phyloP scores from a whole-genome alignment of 2,113 vertebrate genomes.

The Polyodon spathula region DNA sequence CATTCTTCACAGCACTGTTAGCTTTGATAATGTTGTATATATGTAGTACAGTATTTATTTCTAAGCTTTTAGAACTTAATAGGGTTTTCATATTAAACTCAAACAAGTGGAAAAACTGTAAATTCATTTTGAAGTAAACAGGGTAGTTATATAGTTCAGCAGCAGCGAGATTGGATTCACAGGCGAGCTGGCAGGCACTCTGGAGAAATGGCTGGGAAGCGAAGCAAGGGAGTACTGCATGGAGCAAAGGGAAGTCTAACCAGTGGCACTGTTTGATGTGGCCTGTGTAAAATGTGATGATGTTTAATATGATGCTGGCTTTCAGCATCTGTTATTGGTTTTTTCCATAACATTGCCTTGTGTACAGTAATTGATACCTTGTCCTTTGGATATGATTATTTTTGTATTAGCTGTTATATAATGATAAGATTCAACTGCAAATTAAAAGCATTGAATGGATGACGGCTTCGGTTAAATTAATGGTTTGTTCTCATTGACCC shows the following conservation, averaged over 20 bases:
- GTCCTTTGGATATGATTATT: no score
- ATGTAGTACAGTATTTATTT: no score
- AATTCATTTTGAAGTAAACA: constrained; percentile 14
- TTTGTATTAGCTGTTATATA: no score
- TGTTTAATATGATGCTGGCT: background rate
- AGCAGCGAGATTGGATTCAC: constrained; percentile 6
- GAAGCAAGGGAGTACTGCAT: background rate
- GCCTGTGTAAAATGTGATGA: background rate
- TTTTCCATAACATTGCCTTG: background rate
- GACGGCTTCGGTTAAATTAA: no score
- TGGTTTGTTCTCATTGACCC: no score
- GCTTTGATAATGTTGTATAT: no score
- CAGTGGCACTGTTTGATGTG: background rate
- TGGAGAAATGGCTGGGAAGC: background rate
- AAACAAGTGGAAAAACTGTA: background rate
- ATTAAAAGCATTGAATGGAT: no score
- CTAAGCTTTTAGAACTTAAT: background rate
- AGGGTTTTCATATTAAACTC: constrained; percentile 1
- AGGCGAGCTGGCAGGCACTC: constrained; percentile 5
- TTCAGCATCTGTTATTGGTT: background rate
- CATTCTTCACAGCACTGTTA: background rate
- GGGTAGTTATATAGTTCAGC: background rate
- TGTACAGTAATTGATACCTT: background rate
- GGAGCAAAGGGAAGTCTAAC: background rate
- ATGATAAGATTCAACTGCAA: no score